A percentile compares a stretch with the other conserved stretches of the same genome.
Evolutionary conservation across 2,113 vertebrate species (phyloP).

Genomic region (Ctenodactylus gundi): DNA sequence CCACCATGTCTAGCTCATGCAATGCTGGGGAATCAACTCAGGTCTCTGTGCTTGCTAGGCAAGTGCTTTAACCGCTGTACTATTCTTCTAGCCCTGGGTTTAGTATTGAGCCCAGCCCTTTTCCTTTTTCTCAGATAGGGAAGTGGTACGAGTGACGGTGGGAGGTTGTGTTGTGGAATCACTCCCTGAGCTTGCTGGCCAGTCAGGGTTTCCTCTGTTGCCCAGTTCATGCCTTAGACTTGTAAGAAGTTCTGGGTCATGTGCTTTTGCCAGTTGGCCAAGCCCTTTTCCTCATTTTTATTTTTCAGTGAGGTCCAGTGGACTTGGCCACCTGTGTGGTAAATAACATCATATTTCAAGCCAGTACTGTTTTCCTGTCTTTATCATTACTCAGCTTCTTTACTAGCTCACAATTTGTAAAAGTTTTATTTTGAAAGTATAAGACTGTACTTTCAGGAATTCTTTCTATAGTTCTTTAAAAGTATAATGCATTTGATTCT

Average conservation of each 20-base stretch:
- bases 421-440: neutral
- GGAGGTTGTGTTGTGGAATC: neutral
- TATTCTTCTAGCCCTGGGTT: too few species aligned
- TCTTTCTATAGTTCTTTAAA: too few species aligned
- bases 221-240: neutral
- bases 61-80: too few species aligned
- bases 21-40: too few species aligned
- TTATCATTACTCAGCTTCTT: neutral
- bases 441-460: too few species aligned
- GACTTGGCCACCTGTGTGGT: neutral
- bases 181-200: neutral
- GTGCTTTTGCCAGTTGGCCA: neutral
- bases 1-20: too few species aligned
- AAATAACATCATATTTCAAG: neutral
- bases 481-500: constrained; percentile 3
- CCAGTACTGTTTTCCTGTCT: neutral
- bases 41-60: too few species aligned
- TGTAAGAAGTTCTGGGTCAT: neutral
- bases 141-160: neutral
- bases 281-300: neutral
- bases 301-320: neutral
- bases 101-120: too few species aligned
- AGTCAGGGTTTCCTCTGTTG: neutral
- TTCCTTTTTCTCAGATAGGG: too few species aligned
- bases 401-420: neutral